phyloP scores from a whole-genome alignment of 1,140 invertebrate genomes.

The Plectrocnemia conspersa region DNA sequence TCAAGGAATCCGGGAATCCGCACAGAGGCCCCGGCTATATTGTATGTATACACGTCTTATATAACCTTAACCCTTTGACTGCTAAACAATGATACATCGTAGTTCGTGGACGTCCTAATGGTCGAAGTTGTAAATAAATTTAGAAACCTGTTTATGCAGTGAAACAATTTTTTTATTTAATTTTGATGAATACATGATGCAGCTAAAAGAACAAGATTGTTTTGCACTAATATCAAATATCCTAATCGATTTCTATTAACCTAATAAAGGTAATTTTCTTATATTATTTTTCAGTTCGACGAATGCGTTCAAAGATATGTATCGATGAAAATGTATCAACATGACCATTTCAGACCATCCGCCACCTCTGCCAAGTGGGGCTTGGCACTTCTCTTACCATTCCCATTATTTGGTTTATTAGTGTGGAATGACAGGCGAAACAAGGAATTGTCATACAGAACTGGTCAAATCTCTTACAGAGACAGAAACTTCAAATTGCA shows the following conservation, averaged over 20 bases:
- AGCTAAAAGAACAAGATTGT: too few relatives aligned
- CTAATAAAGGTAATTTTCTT: slow-evolving; percentile 18
- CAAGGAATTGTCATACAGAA: slow-evolving; percentile 56
- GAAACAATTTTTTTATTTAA: too few relatives aligned
- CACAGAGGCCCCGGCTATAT: slow-evolving; percentile 54
- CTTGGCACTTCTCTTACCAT: slow-evolving; percentile 54
- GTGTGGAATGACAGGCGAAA: slow-evolving; percentile 52
- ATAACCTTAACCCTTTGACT: too few relatives aligned
- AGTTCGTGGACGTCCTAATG: background rate
- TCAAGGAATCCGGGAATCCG: slow-evolving; percentile 66
- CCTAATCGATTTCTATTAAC: background rate
- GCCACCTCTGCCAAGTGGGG: slow-evolving; percentile 51
- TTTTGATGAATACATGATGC: too few relatives aligned
- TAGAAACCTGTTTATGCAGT: too few relatives aligned
- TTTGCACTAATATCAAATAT: background rate
- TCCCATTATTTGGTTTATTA: slow-evolving; percentile 50
- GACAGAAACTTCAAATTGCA: slow-evolving; percentile 63
- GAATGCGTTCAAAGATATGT: slow-evolving; percentile 63
- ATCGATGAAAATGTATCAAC: slow-evolving; percentile 60
- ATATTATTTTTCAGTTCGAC: slow-evolving; percentile 66
- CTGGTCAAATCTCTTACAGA: slow-evolving; percentile 66
- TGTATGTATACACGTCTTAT: slow-evolving; percentile 51
- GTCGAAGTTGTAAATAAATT: too few relatives aligned
- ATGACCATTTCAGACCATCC: slow-evolving; percentile 65
- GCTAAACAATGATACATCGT: too few relatives aligned